phyloP scores from a whole-genome alignment of 2,113 vertebrate genomes.

The Ovis aries region ARS-UI_Ramb_v3.0 NC_056070.1:69375501-69376000 shows the following conservation, averaged over 20 bases:
- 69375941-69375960: rapidly evolving
- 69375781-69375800: not conserved
- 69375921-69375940: not conserved
- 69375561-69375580: constrained; percentile 69
- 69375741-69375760: not conserved
- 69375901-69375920: not conserved
- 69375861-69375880: not conserved
- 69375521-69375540: constrained; percentile 75
- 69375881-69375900: not conserved
- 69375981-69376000: not conserved
- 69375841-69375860: not conserved
- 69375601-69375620: constrained; percentile 72
- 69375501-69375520: constrained; percentile 45
- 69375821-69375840: not conserved
- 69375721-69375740: not conserved
- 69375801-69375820: not conserved
- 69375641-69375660: constrained; percentile 77
- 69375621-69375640: constrained; percentile 77
- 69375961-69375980: not conserved
- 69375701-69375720: constrained; percentile 81
- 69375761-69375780: not conserved
- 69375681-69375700: constrained; percentile 85
- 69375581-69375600: constrained; percentile 81
- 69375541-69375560: constrained; percentile 69
- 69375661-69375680: constrained; percentile 89